Conservation (phyloP, 2,113 vertebrate species). For the Circaetus cinerascens region DNA sequence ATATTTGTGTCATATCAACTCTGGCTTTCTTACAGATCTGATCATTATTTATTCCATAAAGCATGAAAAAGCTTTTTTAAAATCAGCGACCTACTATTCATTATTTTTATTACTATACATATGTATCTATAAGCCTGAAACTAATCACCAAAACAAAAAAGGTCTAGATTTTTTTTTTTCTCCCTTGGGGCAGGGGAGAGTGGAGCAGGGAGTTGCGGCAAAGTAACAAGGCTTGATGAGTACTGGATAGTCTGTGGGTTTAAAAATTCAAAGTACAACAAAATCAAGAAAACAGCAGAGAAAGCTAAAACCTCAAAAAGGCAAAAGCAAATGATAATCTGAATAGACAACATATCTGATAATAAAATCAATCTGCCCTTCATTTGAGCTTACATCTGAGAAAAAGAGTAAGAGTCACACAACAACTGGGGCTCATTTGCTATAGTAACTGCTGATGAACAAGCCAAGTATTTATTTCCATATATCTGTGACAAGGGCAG, state of each 20-base stretch:
- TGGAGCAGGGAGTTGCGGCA: neutral
- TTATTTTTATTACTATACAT: neutral
- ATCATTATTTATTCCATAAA: neutral
- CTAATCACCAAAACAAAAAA: neutral
- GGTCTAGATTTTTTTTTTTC: no score
- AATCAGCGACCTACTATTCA: neutral
- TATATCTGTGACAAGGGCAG: neutral
- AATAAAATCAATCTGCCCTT: neutral
- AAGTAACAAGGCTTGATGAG: neutral
- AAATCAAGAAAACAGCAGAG: neutral
- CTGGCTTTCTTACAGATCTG: neutral
- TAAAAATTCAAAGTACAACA: neutral
- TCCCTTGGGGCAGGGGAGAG: neutral
- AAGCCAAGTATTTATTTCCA: neutral
- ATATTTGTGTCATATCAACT: neutral
- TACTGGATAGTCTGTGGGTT: neutral
- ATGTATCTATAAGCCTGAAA: neutral
- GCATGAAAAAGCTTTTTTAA: neutral
- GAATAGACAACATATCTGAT: neutral
- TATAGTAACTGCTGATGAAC: neutral
- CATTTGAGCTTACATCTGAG: neutral
- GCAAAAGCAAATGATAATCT: neutral
- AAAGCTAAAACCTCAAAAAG: neutral
- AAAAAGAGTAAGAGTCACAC: neutral
- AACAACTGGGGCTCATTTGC: neutral